Base-by-base conservation (phyloP, 2,888 invertebrate genomes). In the Dryococelus australis region DNA sequence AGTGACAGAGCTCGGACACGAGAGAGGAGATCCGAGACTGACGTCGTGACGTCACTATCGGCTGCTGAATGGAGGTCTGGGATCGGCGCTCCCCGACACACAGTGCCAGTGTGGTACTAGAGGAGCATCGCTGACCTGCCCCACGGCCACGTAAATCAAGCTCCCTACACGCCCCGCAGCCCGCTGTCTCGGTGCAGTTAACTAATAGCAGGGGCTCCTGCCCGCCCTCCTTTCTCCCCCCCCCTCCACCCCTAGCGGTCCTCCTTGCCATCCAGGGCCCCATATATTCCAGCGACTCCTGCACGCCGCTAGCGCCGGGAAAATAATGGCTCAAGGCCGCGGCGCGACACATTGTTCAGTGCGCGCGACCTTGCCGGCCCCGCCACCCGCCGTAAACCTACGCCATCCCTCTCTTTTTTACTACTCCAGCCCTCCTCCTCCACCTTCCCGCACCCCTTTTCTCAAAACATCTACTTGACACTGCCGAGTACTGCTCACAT, bases 71-170 rank as follows among this genome's bases (percentile, higher is more conserved):
- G 65, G 65, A 65, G 65, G 65, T 24, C 65, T 16, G 10, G 24
- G 65, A 20, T 16, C 13, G 10, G 65, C 65, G 65, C 65, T 8
- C 65, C 8, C 65, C 8, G 10, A 65, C 65, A 65, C 65, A 65
- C 65, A 65, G 13, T 16, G 13, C 5, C 13, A 16, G 65, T 65
- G 24, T 16, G 65, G 65, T 65, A 65, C 65, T 65, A 65, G 65
- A 65, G 65, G 65, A 65, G 65, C 65, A 24, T 65, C 16, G 65
- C 24, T 86, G 88, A 88, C 88, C 88, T 88, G 81, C 88, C 88
- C 65, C 88, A 65, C 65, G 88, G 88, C 80, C 43, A 88, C 88
- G 88, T 88, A 88, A 88, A 88, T 88, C 88, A 88, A 88, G 86
- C 88, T 81, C 85, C 65, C 87, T 85, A 43, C 86, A n/a, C n/a